These are phyloP conservation scores for Danionella dracula DNA, from an alignment of 2,797 vertebrate genomes.

Conservation along the genomic window DNA sequence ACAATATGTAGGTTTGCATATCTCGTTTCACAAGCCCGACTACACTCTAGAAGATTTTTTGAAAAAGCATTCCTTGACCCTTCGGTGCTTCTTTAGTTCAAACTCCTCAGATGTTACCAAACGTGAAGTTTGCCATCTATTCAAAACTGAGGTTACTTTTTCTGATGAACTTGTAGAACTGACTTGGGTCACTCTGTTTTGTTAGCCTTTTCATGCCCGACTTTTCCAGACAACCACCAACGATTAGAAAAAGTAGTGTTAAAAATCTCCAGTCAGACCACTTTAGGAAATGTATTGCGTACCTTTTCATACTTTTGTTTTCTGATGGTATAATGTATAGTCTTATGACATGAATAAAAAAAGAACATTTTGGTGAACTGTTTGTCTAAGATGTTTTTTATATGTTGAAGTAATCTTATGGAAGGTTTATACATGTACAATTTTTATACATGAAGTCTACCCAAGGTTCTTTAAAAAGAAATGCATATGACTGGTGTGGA, in stretches of 20 bases:
- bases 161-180: background rate
- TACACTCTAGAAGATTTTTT: constrained; percentile 1
- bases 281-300: background rate
- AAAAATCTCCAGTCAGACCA: background rate
- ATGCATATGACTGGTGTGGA: no score
- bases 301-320: constrained; percentile 11
- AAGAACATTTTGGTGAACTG: background rate
- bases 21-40: background rate
- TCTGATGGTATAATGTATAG: constrained; percentile 2
- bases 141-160: background rate
- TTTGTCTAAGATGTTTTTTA: background rate
- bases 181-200: background rate
- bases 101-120: background rate
- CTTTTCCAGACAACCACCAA: background rate
- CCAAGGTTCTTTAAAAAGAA: no score
- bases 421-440: no score
- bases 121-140: background rate
- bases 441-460: no score
- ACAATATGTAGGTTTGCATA: background rate
- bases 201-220: background rate
- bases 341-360: constrained; percentile 32
- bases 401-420: no score
- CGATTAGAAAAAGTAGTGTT: background rate
- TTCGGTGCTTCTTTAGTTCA: constrained; percentile 11
- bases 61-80: background rate